Percentiles rank a stretch among this genome's conserved stretches.
Evolutionary conservation across 2,888 invertebrate genomes (phyloP).

Genomic region (Noctua fimbriata): DNA sequence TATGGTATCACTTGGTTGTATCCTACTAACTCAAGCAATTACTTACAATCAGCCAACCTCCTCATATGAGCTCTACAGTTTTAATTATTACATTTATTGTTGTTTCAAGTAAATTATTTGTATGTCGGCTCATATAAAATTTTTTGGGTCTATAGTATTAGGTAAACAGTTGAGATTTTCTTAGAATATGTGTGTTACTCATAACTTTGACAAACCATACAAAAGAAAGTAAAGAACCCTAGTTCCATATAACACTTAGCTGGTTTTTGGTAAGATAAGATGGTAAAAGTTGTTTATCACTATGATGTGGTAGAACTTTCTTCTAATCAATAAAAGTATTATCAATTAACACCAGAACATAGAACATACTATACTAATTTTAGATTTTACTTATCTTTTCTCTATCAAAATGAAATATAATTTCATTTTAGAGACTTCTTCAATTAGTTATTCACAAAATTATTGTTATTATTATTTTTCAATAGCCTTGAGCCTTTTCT

Average conservation of each 20-base stretch:
- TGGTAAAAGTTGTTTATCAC: conserved; percentile 25
- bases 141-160: too few species aligned
- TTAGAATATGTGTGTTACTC: not conserved
- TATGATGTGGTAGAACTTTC: not conserved
- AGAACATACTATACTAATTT: not conserved
- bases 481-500: not conserved
- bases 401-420: conserved; percentile 3
- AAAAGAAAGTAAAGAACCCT: not conserved
- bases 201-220: not conserved
- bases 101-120: not conserved
- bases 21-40: not conserved
- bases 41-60: not conserved
- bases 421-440: not conserved
- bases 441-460: not conserved
- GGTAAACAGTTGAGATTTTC: not conserved
- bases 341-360: conserved; percentile 5
- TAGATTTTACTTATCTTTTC: not conserved
- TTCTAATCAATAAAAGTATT: conserved; percentile 4
- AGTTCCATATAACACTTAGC: not conserved
- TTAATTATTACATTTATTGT: not conserved
- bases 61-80: not conserved
- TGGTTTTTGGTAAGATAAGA: conserved; percentile 1
- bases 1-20: not conserved
- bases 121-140: not conserved
- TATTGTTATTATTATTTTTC: not conserved